These are phyloP conservation scores for Barbus barbus DNA, from an alignment of 2,113 vertebrate species.

Conservation along the genomic window DNA sequence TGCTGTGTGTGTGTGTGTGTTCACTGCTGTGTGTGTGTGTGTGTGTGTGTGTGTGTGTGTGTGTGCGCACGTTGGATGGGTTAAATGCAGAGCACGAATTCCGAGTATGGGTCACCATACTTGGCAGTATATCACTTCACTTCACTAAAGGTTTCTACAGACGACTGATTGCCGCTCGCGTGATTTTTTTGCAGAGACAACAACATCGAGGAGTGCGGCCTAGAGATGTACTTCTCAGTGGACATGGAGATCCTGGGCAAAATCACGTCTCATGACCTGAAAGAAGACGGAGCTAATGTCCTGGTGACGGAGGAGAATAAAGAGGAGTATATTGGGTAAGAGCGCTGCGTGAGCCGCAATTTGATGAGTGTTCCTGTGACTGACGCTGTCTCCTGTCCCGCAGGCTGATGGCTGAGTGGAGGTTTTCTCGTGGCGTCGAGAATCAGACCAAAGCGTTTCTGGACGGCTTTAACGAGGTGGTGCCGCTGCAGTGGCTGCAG, in stretches of 20 bases:
- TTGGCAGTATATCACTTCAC: too few relatives aligned
- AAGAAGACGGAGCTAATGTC: slow-evolving; percentile 88
- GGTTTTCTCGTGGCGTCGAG: slow-evolving; percentile 96
- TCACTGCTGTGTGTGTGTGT: too few relatives aligned
- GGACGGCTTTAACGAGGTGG: slow-evolving; percentile 97
- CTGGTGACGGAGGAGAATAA: slow-evolving; percentile 98
- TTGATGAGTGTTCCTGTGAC: too few relatives aligned
- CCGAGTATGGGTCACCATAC: too few relatives aligned
- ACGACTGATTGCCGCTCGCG: neutral
- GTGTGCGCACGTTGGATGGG: too few relatives aligned
- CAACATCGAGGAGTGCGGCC: slow-evolving; percentile 95
- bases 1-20: too few relatives aligned
- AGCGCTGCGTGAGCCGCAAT: too few relatives aligned
- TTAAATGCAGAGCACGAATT: too few relatives aligned
- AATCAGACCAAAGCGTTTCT: slow-evolving; percentile 98
- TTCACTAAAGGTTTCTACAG: neutral
- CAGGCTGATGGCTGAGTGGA: slow-evolving; percentile 98
- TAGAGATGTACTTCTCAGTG: slow-evolving; percentile 99
- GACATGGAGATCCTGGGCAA: slow-evolving; percentile 99
- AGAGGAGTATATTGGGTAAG: slow-evolving; percentile 96
- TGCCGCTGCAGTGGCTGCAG: slow-evolving; percentile 97
- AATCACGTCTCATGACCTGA: slow-evolving; percentile 96
- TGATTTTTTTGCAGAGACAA: slow-evolving; percentile 67
- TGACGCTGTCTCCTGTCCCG: neutral
- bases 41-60: too few relatives aligned